A percentile compares a stretch with the other conserved stretches of the same genome.
phyloP scores from a whole-genome alignment of 37 sponge, comb jelly and placozoan species.

The Amphimedon queenslandica region DNA sequence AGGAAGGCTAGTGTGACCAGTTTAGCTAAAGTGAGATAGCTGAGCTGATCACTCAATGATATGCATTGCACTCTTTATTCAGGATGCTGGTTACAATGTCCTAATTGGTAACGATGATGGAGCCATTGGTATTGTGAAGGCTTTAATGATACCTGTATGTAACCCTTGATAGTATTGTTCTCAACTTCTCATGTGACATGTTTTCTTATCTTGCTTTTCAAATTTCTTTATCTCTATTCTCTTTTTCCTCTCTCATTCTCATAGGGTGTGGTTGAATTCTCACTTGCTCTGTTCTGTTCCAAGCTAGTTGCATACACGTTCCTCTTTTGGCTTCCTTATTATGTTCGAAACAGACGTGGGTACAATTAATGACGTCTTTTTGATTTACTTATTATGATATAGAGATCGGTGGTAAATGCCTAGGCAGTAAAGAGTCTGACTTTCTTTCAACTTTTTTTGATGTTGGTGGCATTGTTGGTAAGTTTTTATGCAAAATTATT shows the following conservation, averaged over 20 bases:
- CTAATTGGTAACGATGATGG: no score
- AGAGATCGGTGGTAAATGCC: slow-evolving; percentile 13
- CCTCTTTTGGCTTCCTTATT: slow-evolving; percentile 87
- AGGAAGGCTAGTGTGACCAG: no score
- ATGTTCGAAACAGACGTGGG: slow-evolving; percentile 36
- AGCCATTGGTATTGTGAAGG: no score
- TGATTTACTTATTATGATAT: neutral
- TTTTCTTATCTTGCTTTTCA: neutral
- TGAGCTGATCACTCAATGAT: no score
- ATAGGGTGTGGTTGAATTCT: slow-evolving; percentile 68
- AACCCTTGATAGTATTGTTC: no score
- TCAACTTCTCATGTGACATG: no score
- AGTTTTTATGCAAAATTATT: neutral
- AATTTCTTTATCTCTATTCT: slow-evolving; percentile 24
- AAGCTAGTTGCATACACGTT: slow-evolving; percentile 84
- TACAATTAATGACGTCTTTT: neutral
- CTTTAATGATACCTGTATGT: no score
- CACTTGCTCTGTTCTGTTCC: slow-evolving; percentile 74
- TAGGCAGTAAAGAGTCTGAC: slow-evolving; percentile 40
- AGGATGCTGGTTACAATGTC: no score
- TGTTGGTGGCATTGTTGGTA: slow-evolving; percentile 81
- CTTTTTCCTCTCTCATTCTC: no score
- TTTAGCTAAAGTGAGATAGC: no score
- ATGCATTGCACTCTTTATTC: no score
- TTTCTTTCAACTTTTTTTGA: slow-evolving; percentile 72